Base-by-base conservation (phyloP, 2,797 vertebrate genomes). In the Tenualosa thibaudeaui region DNA sequence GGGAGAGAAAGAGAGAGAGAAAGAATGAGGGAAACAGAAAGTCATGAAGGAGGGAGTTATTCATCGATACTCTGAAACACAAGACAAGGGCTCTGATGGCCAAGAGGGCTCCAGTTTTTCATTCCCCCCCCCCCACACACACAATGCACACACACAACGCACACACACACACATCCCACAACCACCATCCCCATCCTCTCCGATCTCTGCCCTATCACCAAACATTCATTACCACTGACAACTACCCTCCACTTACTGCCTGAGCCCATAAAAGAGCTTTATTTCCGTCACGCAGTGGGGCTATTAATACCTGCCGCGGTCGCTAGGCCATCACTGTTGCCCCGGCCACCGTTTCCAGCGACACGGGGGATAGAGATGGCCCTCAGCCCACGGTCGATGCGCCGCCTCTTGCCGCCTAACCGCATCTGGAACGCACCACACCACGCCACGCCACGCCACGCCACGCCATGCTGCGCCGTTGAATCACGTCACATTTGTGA, bases 41-140 rank as follows among this genome's bases (percentile, higher is more conserved):
- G 87, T 86, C 86, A 86, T 86, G 87, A 86, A 86, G 84, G 86
- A 65, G 62, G 85, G 85, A 85, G 87, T 89, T 86, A 89, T 89
- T 89, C 88, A 90, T 90, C 83, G 86, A 89, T 62, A 82, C 31
- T 51, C 88, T 89, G 89, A 89, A 90, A 90, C 88, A 87, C 85
- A 83, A 90, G 89, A 90, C 88, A 84, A 81, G 56, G 40, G 78
- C 86, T 43, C 22, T 86, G 88, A 88, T 83, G 85, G 85, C 84
- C 46, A 37, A 81, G 58, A 65, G 53, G 58, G 62, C 68, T 83
- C 86, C 82, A 88, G 86, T 90, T 88, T 86, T 87, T 49, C 40
- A 12, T 24, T 24, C 10, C 24, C 6, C 58, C 4, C 22, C 22
- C 22, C 1, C 58, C 62, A 22, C 19, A 5, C 56, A 7, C 56